Evolutionary conservation across 2,888 invertebrate genomes (phyloP).

Genomic region (Syrphus vitripennis): DNA sequence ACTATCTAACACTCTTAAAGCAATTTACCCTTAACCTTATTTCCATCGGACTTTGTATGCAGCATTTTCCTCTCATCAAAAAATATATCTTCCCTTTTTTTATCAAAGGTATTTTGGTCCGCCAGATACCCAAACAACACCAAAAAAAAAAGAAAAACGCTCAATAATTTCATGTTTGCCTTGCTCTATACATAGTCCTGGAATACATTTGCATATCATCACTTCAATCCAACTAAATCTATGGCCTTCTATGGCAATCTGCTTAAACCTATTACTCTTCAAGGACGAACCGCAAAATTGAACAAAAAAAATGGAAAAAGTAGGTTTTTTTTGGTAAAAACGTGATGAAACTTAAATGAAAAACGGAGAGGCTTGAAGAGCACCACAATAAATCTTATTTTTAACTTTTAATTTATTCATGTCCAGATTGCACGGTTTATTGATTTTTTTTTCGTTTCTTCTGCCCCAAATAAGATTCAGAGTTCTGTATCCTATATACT

Average conservation of each 20-base stretch:
- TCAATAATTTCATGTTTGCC: slow-evolving; percentile 39
- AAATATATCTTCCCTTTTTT: neutral
- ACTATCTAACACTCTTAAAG: neutral
- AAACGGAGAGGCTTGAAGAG: slow-evolving; percentile 1
- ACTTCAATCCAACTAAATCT: slow-evolving; percentile 50
- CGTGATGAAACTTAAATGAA: slow-evolving; percentile 19
- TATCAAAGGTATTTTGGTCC: neutral
- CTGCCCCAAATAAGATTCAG: neutral
- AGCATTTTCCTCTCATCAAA: slow-evolving; percentile 39
- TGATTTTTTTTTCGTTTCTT: slow-evolving; percentile 44
- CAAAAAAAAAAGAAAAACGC: no score
- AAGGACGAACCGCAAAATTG: slow-evolving; percentile 9
- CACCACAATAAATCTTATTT: slow-evolving; percentile 53
- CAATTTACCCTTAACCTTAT: slow-evolving; percentile 24
- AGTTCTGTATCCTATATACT: neutral
- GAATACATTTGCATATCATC: slow-evolving; percentile 65
- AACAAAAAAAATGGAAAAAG: neutral
- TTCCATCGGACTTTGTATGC: slow-evolving; percentile 34
- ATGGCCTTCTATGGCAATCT: slow-evolving; percentile 24
- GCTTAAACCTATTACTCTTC: slow-evolving; percentile 45
- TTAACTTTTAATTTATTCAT: slow-evolving; percentile 67
- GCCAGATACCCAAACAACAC: neutral
- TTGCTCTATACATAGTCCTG: slow-evolving; percentile 7
- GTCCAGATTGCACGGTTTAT: slow-evolving; percentile 50
- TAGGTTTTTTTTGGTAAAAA: slow-evolving; percentile 12